These are phyloP conservation scores for Caenorhabditis latens DNA, from an alignment of 1,140 invertebrate genomes.

Conservation along the genomic window DNA sequence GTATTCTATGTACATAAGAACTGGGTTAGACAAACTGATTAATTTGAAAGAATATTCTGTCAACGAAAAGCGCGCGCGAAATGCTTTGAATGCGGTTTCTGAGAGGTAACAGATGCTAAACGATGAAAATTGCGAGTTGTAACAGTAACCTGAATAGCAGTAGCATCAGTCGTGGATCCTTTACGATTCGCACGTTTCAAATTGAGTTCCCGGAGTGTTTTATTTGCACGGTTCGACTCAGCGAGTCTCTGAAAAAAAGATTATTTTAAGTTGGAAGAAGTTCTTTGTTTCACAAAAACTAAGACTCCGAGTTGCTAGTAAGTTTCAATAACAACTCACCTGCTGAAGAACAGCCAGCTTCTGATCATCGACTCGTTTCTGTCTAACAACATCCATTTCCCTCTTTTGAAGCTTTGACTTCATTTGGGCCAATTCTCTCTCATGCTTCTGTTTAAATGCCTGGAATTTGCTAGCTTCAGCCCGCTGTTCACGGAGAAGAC, in stretches of 20 bases:
- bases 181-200: constrained; percentile 12
- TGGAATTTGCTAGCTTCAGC: constrained; percentile 25
- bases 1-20: neutral
- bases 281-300: too few species aligned
- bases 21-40: too few species aligned
- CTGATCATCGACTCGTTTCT: constrained; percentile 22
- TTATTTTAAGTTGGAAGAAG: neutral
- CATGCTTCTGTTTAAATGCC: constrained; percentile 30
- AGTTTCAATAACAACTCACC: neutral
- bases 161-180: neutral
- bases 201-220: constrained; percentile 27
- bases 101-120: too few species aligned
- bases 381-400: constrained; percentile 19
- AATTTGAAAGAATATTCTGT: too few species aligned
- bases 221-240: constrained; percentile 19
- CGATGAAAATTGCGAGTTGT: too few species aligned
- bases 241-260: constrained; percentile 5
- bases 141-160: constrained; percentile 4
- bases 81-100: too few species aligned
- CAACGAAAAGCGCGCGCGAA: too few species aligned
- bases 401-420: constrained; percentile 44
- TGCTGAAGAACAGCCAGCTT: constrained; percentile 16
- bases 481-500: constrained; percentile 19
- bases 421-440: constrained; percentile 23
- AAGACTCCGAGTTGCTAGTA: too few species aligned